phyloP scores from a whole-genome alignment of 1,140 invertebrate species.

The Micrasema minimum region DNA sequence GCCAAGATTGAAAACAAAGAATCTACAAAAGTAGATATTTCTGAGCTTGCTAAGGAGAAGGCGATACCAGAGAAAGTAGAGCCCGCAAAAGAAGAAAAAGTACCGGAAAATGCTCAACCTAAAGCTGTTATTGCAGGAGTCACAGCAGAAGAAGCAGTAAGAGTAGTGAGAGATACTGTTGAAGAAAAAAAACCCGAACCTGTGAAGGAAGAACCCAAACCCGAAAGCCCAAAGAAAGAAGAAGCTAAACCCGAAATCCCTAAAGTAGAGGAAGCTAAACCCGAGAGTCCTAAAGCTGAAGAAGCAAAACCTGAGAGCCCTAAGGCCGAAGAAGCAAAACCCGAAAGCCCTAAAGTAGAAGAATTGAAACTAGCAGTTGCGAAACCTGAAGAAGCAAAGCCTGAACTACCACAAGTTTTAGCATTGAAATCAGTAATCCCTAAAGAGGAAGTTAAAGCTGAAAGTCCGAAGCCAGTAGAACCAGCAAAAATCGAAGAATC shows the following conservation, averaged over 20 bases:
- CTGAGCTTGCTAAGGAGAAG: slow-evolving; percentile 1
- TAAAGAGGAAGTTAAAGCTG: neutral
- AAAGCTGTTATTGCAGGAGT: slow-evolving; percentile 28
- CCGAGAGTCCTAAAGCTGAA: neutral
- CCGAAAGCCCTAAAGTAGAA: slow-evolving; percentile 13
- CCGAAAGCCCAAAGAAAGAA: slow-evolving; percentile 13
- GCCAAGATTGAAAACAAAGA: slow-evolving; percentile 22
- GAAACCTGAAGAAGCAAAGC: neutral
- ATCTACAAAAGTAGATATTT: slow-evolving; percentile 7
- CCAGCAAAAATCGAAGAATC: neutral
- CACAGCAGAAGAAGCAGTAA: slow-evolving; percentile 39
- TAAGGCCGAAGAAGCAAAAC: slow-evolving; percentile 24
- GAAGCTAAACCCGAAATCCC: slow-evolving; percentile 19
- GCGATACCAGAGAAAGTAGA: slow-evolving; percentile 2
- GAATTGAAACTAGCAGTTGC: slow-evolving; percentile 15
- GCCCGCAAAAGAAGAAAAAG: slow-evolving; percentile 25
- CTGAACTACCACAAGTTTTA: too few species aligned
- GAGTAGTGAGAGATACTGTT: slow-evolving; percentile 46
- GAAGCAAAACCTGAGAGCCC: slow-evolving; percentile 22
- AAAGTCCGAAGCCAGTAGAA: neutral
- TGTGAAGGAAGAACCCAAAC: slow-evolving; percentile 20
- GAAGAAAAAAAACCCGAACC: slow-evolving; percentile 43
- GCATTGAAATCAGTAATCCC: slow-evolving; percentile 12
- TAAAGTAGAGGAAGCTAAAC: slow-evolving; percentile 23
- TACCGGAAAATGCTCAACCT: slow-evolving; percentile 9